Evolutionary conservation across 2,888 invertebrate species (phyloP), one percentile per base, ranked within the genome.

Genomic region (Conops quadrifasciatus): DNA sequence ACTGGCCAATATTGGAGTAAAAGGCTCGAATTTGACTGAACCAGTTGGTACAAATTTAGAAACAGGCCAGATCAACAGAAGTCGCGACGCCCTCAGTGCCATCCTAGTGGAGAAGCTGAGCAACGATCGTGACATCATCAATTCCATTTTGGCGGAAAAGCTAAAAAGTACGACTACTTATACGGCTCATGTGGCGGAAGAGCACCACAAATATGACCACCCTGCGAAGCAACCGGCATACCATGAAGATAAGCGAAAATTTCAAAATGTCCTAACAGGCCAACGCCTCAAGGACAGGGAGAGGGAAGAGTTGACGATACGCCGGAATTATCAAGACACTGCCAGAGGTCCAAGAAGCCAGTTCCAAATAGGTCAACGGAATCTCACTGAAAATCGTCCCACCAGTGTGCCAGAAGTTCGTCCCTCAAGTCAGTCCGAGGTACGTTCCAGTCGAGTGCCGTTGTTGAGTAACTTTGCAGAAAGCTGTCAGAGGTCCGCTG

Each of bases 111-210:
- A 58, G 7, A 58, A 58, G 26, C 58, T 58, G 2, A 26, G 58
- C 16, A 58, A 58, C 28, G 26, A 26, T 24, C 58, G 58, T 28
- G 58, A 58, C 28, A 26, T 26, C 26, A 58, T 58, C 58, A 58
- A 58, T 58, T 58, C 26, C 5, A 58, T 58, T 9, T 28, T 58
- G 24, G 58, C 58, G 16, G 58, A 58, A 15, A 58, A 58, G 11
- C 28, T 58, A 26, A 58, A 28, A 15, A 28, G 58, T 9, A 24
- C 36, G 9, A 36, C 36, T 36, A 36, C 2, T 24, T 24, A 58
- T 13, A 58, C 24, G n/a, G 16, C 15, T 28, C 26, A 26, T 16
- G 13, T 28, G 26, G 58, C 3, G 4, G 58, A 58, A 13, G 58
- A 58, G 4, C 58, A 58, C 3, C 21, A 28, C 24, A 28, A 26